Conservation (phyloP, 2,113 vertebrate species). For the Hymenochirus boettgeri region DNA sequence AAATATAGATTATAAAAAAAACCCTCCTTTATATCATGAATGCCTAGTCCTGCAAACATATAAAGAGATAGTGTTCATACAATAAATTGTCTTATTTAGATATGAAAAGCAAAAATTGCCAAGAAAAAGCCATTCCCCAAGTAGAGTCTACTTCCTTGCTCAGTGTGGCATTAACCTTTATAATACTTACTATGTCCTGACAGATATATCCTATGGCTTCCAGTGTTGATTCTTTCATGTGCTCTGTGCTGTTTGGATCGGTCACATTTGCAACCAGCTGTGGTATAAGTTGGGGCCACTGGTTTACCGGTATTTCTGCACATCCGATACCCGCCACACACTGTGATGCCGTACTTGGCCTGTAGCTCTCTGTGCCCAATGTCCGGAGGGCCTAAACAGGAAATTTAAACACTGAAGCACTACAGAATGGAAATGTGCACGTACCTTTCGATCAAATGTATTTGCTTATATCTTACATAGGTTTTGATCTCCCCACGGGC, state of each 20-base stretch:
- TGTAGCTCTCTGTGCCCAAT: constrained; percentile 91
- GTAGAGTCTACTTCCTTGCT: no score
- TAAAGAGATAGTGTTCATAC: no score
- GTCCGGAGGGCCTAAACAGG: constrained; percentile 85
- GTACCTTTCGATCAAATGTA: no score
- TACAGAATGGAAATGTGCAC: no score
- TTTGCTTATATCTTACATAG: constrained; percentile 71
- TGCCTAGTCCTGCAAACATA: no score
- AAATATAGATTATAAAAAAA: no score
- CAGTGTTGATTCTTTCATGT: constrained; percentile 98
- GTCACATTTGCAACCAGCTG: constrained; percentile 95
- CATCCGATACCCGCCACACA: constrained; percentile 96
- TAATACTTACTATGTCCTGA: constrained; percentile 90
- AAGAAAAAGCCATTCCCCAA: no score
- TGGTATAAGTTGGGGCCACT: constrained; percentile 95
- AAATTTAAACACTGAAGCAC: neutral
- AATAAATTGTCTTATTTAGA: no score
- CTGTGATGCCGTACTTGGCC: constrained; percentile 94
- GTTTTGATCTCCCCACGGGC: constrained; percentile 93
- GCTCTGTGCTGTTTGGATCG: constrained; percentile 89
- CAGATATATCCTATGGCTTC: constrained; percentile 99
- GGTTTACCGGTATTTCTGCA: constrained; percentile 91
- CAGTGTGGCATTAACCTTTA: no score
- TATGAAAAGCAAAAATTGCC: no score
- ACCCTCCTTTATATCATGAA: fast-evolving